Evolutionary conservation across 2,888 invertebrate genomes (phyloP).

Genomic region (Caenorhabditis zanzibari): DNA sequence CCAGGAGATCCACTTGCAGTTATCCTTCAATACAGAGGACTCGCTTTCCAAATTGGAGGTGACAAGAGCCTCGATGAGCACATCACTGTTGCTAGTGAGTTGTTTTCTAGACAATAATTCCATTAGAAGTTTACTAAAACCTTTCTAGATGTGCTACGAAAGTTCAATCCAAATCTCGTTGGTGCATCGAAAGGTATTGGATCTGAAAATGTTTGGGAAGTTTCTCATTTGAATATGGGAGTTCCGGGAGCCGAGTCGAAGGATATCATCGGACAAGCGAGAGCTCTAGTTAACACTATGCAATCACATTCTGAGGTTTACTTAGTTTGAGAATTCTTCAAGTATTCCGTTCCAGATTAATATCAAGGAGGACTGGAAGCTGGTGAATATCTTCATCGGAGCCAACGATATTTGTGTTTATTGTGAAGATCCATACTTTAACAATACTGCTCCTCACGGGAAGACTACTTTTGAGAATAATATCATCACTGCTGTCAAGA

Average conservation of each 20-base stretch:
- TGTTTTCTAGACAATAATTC: neutral
- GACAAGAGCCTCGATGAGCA: constrained; percentile 71
- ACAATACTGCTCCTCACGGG: constrained; percentile 62
- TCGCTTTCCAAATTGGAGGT: constrained; percentile 74
- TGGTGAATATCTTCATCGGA: constrained; percentile 79
- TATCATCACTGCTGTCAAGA: constrained; percentile 68
- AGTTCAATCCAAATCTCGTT: constrained; percentile 88
- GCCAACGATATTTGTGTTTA: constrained; percentile 78
- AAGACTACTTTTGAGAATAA: constrained; percentile 66
- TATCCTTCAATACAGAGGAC: constrained; percentile 74
- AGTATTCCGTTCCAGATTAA: constrained; percentile 69
- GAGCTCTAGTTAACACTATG: constrained; percentile 70
- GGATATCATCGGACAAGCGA: constrained; percentile 72
- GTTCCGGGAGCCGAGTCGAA: constrained; percentile 72
- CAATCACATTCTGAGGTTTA: constrained; percentile 69
- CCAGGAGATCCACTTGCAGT: constrained; percentile 69
- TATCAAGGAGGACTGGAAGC: constrained; percentile 78
- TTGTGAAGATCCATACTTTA: constrained; percentile 69
- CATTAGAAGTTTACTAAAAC: neutral
- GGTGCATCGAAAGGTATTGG: constrained; percentile 83
- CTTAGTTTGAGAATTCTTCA: too few relatives aligned
- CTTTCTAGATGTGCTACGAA: constrained; percentile 87
- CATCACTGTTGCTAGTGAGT: constrained; percentile 72
- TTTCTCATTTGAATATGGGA: constrained; percentile 70
- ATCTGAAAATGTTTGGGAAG: constrained; percentile 73